phyloP scores from a whole-genome alignment of 2,113 vertebrate species.

The Apodemus speciosus region DNA sequence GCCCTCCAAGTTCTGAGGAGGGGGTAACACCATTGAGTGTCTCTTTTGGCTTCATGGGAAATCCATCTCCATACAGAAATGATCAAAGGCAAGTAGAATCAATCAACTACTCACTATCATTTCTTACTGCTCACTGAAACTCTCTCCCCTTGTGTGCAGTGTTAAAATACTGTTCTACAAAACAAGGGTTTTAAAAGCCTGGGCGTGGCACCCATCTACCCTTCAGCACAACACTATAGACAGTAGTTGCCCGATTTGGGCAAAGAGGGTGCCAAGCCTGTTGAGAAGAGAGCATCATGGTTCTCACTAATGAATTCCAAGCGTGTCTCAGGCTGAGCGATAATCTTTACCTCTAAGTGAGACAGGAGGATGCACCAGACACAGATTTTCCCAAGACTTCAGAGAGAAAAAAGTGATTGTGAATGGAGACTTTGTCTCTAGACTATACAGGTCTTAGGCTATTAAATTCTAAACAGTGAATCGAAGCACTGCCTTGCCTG shows the following conservation, averaged over 20 bases:
- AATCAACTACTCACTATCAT: background rate
- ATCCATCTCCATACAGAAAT: background rate
- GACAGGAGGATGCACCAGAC: no score
- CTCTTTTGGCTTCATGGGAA: background rate
- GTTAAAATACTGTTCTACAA: background rate
- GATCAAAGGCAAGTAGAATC: background rate
- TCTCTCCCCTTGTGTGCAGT: background rate
- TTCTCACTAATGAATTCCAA: background rate
- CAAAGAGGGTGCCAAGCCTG: background rate
- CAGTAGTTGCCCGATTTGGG: background rate
- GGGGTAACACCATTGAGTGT: background rate
- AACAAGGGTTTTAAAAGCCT: background rate
- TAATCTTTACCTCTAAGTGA: background rate
- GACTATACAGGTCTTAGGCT: background rate
- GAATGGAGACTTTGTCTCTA: background rate
- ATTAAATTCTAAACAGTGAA: conserved; percentile 36
- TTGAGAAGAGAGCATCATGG: background rate
- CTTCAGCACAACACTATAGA: background rate
- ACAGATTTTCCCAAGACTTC: background rate
- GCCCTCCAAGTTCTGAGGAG: background rate
- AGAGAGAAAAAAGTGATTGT: background rate
- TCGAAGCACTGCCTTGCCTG: background rate
- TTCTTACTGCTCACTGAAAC: background rate
- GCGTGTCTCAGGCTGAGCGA: background rate
- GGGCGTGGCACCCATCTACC: background rate